These are phyloP conservation scores for Teleopsis dalmanni DNA, from an alignment of 1,140 invertebrate genomes.

Conservation along the genomic window DNA sequence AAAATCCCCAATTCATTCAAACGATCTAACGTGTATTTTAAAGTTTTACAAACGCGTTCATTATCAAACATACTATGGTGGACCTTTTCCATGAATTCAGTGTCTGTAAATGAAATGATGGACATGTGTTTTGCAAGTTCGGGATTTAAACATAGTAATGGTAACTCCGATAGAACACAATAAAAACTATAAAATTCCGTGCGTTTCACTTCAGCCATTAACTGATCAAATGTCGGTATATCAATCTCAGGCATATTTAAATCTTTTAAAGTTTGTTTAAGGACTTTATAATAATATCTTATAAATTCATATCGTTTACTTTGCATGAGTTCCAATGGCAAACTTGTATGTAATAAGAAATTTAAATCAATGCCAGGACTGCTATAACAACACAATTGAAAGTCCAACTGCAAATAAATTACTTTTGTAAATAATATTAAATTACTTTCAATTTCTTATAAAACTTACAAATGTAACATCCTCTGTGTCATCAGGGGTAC, in stretches of 20 bases:
- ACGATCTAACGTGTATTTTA: conserved; percentile 16
- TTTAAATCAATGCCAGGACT: conserved; percentile 32
- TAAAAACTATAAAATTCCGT: conserved; percentile 31
- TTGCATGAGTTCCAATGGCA: conserved; percentile 21
- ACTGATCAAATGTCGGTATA: conserved; percentile 34
- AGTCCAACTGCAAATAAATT: conserved; percentile 31
- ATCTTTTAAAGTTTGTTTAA: conserved; percentile 33
- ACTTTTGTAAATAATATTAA: too few species aligned
- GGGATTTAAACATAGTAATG: conserved; percentile 22
- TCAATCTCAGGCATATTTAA: conserved; percentile 10
- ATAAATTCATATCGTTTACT: conserved; percentile 34
- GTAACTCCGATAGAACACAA: conserved; percentile 23
- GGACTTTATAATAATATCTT: conserved; percentile 21
- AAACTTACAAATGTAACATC: background rate
- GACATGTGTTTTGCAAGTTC: conserved; percentile 16
- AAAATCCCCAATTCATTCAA: conserved; percentile 29
- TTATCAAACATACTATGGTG: conserved; percentile 19
- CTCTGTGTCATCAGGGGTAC: background rate
- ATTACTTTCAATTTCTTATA: too few species aligned
- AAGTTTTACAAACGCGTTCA: conserved; percentile 17
- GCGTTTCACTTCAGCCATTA: conserved; percentile 30
- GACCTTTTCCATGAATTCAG: conserved; percentile 13
- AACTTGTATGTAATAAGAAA: conserved; percentile 31
- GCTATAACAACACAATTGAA: conserved; percentile 26
- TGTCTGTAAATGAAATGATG: conserved; percentile 16